Conservation (phyloP, 2,113 vertebrate genomes). For the Apteryx mantelli region DNA sequence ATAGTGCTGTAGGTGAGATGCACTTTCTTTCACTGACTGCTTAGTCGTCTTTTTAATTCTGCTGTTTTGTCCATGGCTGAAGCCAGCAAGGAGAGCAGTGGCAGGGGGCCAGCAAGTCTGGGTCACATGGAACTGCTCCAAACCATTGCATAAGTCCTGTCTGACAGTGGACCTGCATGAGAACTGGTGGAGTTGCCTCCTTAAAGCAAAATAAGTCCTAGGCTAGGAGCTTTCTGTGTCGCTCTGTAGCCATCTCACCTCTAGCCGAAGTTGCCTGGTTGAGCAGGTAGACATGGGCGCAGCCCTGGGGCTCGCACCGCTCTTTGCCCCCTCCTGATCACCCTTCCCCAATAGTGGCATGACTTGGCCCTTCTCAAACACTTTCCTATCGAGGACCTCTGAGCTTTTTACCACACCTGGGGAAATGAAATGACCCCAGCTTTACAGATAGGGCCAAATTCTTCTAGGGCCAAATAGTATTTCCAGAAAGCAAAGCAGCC, state of each 20-base stretch:
- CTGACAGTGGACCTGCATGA: constrained; percentile 61
- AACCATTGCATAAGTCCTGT: constrained; percentile 63
- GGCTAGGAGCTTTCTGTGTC: background rate
- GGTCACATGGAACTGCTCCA: constrained; percentile 71
- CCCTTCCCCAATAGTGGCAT: background rate
- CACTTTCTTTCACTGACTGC: background rate
- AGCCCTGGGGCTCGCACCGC: background rate
- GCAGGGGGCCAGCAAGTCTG: constrained; percentile 72
- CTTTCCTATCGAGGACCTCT: constrained; percentile 40
- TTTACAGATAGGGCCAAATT: constrained; percentile 56
- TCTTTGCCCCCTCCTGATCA: fast-evolving
- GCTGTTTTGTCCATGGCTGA: constrained; percentile 13
- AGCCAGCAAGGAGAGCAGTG: constrained; percentile 46
- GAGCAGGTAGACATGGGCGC: background rate
- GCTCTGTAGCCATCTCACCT: background rate
- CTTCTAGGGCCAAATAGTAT: constrained; percentile 26
- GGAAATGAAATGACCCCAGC: constrained; percentile 16
- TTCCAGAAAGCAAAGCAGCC: constrained; percentile 39
- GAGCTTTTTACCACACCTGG: constrained; percentile 31
- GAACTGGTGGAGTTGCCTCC: constrained; percentile 34
- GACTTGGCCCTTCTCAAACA: background rate
- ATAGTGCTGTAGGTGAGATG: background rate
- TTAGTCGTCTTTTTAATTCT: background rate
- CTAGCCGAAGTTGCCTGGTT: background rate
- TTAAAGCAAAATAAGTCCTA: background rate